phyloP scores from a whole-genome alignment of 2,888 invertebrate genomes.

The Drosophila antonietae region DNA sequence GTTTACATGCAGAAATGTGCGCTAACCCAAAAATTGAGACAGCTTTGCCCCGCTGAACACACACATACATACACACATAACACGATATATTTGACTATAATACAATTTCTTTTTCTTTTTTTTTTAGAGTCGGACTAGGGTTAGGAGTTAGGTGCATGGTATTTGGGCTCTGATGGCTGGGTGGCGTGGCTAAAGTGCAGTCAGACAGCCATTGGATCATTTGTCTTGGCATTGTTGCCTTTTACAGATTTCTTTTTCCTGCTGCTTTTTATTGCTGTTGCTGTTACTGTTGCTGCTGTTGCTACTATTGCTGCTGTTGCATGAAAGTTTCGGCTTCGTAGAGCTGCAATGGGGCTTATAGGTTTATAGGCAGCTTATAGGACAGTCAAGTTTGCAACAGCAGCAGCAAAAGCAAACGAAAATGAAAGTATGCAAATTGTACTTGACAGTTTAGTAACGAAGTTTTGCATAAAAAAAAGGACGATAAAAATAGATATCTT shows the following conservation, averaged over 20 bases:
- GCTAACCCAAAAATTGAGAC: conserved; percentile 67
- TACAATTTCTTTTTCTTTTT: conserved; percentile 8
- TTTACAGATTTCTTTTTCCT: conserved; percentile 45
- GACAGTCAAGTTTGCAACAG: conserved; percentile 38
- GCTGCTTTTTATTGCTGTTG: conserved; percentile 19
- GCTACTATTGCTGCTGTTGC: conserved; percentile 22
- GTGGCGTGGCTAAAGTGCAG: conserved; percentile 66
- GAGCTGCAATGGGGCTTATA: conserved; percentile 51
- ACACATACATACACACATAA: conserved; percentile 32
- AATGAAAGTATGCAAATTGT: conserved; percentile 29
- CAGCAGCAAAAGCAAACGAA: conserved; percentile 1
- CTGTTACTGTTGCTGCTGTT: conserved; percentile 4
- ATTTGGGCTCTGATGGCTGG: conserved; percentile 27
- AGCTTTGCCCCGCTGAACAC: conserved; percentile 32
- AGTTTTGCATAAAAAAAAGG: conserved; percentile 8
- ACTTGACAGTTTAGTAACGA: conserved; percentile 16
- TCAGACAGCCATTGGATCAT: conserved; percentile 79
- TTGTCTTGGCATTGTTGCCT: conserved; percentile 74
- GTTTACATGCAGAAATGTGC: conserved; percentile 63
- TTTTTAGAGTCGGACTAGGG: not conserved
- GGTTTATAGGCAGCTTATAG: conserved; percentile 49
- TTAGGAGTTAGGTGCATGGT: not conserved
- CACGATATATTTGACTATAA: conserved; percentile 49
- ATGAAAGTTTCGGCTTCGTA: conserved; percentile 41
- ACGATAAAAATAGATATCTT: conserved; percentile 8